Evolutionary conservation across 2,888 invertebrate species (phyloP).

Genomic region (Portevinia maculata): DNA sequence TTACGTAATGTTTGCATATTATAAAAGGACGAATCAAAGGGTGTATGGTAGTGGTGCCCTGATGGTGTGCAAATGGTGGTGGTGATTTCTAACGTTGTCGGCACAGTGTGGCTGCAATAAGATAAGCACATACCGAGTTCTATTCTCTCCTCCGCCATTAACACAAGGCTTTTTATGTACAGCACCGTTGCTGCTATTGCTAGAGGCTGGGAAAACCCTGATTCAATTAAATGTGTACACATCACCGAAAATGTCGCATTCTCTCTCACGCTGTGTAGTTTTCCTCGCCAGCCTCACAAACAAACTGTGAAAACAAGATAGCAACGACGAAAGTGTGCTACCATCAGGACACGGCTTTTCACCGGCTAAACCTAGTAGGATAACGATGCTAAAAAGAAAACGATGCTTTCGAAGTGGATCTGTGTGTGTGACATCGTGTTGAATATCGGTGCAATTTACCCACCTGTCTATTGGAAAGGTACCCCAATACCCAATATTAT

Average conservation of each 20-base stretch:
- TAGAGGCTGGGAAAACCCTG: conserved; percentile 66
- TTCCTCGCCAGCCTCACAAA: conserved; percentile 50
- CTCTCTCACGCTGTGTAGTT: conserved; percentile 22
- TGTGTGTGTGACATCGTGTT: conserved; percentile 19
- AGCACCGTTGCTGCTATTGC: conserved; percentile 11
- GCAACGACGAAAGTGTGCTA: conserved; percentile 65
- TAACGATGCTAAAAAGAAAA: conserved; percentile 51
- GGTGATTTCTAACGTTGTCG: conserved; percentile 10
- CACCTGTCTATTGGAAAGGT: conserved; percentile 26
- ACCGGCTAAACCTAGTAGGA: conserved; percentile 10
- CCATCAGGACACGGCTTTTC: conserved; percentile 15
- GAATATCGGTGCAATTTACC: conserved; percentile 69
- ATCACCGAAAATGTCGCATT: conserved; percentile 74
- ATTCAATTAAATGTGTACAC: conserved; percentile 76
- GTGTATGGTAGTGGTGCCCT: conserved; percentile 1
- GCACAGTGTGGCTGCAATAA: conserved; percentile 65
- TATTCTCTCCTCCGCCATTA: conserved; percentile 53
- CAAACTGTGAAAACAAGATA: conserved; percentile 75
- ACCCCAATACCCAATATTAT: conserved; percentile 44
- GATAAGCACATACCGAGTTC: conserved; percentile 61
- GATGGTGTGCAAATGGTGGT: conserved; percentile 7
- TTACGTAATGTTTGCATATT: conserved; percentile 59
- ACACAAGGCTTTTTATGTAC: conserved; percentile 22
- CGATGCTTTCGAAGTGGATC: conserved; percentile 25
- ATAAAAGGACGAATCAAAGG: conserved; percentile 66